Conservation (phyloP, 2,888 invertebrate genomes). For the Poecilobothrus nobilitatus region DNA sequence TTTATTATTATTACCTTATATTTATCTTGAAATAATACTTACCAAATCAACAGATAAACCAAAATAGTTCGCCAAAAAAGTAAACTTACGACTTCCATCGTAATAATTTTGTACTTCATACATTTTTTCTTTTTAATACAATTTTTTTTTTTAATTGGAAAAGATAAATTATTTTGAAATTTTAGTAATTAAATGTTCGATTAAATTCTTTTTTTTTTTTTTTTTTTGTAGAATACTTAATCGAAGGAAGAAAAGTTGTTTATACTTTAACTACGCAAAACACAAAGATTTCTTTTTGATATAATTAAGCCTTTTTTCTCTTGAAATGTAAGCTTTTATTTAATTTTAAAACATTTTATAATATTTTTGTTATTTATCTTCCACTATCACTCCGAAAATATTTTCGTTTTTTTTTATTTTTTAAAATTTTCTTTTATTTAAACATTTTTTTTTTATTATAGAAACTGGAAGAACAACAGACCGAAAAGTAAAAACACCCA, state of each 20-base stretch:
- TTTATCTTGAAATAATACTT: constrained; percentile 30
- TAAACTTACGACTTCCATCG: constrained; percentile 63
- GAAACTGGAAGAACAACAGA: not conserved
- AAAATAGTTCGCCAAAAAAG: constrained; percentile 56
- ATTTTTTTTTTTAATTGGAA: not conserved
- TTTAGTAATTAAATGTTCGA: no score
- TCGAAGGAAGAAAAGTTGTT: not conserved
- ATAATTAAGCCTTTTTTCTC: no score
- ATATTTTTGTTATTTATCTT: not conserved
- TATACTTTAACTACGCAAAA: not conserved
- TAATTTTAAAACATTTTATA: not conserved
- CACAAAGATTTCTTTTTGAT: no score
- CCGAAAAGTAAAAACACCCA: constrained; percentile 6
- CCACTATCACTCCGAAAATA: no score
- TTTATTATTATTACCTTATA: not conserved
- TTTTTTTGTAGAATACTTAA: not conserved
- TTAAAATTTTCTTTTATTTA: no score
- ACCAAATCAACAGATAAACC: constrained; percentile 75
- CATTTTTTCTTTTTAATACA: not conserved
- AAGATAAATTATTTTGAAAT: no score
- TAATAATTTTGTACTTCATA: constrained; percentile 44
- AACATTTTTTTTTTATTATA: not conserved
- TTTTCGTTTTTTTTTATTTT: no score
- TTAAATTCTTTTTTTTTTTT: no score
- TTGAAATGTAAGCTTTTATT: not conserved